Conservation (phyloP, 1,140 invertebrate species). For the Leptopilina clavipes region DNA sequence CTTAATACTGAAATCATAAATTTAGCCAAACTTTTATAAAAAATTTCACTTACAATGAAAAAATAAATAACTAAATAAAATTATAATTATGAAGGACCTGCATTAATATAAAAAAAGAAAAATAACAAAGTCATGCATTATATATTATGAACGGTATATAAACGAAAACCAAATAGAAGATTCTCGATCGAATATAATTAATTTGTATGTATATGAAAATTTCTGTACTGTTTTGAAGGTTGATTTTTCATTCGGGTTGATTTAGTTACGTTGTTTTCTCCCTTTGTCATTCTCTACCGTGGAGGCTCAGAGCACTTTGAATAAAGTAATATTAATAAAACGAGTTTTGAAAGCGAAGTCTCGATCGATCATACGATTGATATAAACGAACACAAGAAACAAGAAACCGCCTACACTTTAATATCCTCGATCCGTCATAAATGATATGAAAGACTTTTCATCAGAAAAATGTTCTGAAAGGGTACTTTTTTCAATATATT, state of each 20-base stretch:
- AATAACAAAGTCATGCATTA: too few relatives aligned
- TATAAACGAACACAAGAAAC: constrained; percentile 1
- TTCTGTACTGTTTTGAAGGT: background rate
- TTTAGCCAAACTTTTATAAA: too few relatives aligned
- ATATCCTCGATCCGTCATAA: background rate
- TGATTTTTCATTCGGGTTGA: background rate
- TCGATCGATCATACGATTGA: constrained; percentile 16
- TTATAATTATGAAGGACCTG: too few relatives aligned
- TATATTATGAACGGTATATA: too few relatives aligned
- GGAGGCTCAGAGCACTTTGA: background rate
- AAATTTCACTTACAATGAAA: too few relatives aligned
- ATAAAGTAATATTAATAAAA: constrained; percentile 30
- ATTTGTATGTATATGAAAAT: too few relatives aligned
- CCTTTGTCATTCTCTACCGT: background rate
- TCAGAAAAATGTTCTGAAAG: background rate
- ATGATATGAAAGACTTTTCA: background rate
- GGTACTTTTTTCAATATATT: background rate
- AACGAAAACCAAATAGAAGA: too few relatives aligned
- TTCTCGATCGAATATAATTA: too few relatives aligned
- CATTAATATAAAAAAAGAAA: too few relatives aligned
- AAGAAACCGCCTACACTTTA: constrained; percentile 25
- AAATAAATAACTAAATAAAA: too few relatives aligned
- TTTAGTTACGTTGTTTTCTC: background rate
- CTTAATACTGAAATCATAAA: too few relatives aligned
- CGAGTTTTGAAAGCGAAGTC: background rate